Percentiles rank a stretch among this genome's conserved stretches.
phyloP scores from a whole-genome alignment of 2,113 vertebrate species.

The Mobula birostris region DNA sequence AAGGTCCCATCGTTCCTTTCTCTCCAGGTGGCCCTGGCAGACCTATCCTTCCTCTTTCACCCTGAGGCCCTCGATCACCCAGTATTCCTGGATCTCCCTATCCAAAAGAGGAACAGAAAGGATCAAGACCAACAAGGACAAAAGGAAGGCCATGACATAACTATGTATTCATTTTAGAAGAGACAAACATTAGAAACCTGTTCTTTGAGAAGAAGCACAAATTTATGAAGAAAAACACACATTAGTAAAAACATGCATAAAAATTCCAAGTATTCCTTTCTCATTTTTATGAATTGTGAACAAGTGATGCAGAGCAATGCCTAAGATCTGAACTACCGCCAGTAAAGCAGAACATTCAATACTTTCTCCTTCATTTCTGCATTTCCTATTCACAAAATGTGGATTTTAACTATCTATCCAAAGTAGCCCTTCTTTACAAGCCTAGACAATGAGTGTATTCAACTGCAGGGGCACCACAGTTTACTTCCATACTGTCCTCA shows the following conservation, averaged over 20 bases:
- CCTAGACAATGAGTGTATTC: neutral
- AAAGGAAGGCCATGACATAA: neutral
- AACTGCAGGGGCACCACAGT: neutral
- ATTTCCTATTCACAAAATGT: neutral
- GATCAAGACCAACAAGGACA: neutral
- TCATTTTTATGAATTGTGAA: neutral
- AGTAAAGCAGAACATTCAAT: neutral
- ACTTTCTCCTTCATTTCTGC: neutral
- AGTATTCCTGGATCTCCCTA: conserved; percentile 93
- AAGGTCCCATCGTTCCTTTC: conserved; percentile 63
- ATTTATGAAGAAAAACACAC: neutral
- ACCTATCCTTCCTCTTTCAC: conserved; percentile 74
- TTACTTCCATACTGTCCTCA: neutral
- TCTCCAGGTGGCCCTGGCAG: conserved; percentile 65
- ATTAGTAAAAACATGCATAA: neutral
- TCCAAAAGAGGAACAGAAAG: neutral
- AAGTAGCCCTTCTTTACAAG: neutral
- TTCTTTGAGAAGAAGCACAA: too few species aligned
- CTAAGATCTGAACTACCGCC: neutral
- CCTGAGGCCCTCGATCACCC: conserved; percentile 82
- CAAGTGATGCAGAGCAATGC: neutral
- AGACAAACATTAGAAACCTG: neutral
- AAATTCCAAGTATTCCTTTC: neutral
- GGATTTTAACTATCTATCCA: neutral
- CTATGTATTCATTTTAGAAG: neutral